Evolutionary conservation across 2,797 vertebrate species (phyloP), one percentile per base, ranked within the genome.

Genomic region (Zenarchopterus dispar): DNA sequence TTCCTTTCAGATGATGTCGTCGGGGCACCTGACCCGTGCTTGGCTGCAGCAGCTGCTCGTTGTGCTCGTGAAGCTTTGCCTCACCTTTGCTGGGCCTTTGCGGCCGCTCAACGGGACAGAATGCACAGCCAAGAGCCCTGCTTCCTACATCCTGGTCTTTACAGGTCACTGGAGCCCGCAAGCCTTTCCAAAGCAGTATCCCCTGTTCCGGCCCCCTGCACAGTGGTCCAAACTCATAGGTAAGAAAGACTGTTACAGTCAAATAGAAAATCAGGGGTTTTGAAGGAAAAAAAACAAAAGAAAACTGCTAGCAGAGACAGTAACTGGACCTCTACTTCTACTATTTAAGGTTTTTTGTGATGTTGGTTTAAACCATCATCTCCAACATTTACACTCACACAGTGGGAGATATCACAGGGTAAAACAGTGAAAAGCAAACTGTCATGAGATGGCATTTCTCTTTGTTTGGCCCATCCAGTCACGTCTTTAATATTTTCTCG

Each of bases 171-270:
- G 94, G 94, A 94, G 86, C 68, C 91, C 92, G 0, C 92, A 92
- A 82, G 88, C 89, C 47, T 95, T 95, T 79, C 93, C 94, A 19
- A 95, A 95, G 74, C 94, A 94, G 88, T 95, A 95, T 80, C 94
- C 94, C 2, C 73, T 94, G 55, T 94, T 93, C 88, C 88, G 94
- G 1, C 94, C 94, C 18, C 94, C 94, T 9, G 94, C 94, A 6
- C 94, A 95, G 90, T 95, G 94, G 94, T 95, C 94, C 79, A 94
- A 94, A 75, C 91, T 95, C 67, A 86, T 94, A 79, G 94, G 93
- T 95, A 84, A 92, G 92, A 49, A 51, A 62, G 10, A 4, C 4
- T 22, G 10, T 10, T 7, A 0, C 36, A 2, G 18, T 50, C 24
- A 23, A 60, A 42, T 22, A 10, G 13, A 56, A 68, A 55, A 53